These are phyloP conservation scores for Stramonita haemastoma DNA, from an alignment of 2,888 invertebrate species.

Conservation along the genomic window DNA sequence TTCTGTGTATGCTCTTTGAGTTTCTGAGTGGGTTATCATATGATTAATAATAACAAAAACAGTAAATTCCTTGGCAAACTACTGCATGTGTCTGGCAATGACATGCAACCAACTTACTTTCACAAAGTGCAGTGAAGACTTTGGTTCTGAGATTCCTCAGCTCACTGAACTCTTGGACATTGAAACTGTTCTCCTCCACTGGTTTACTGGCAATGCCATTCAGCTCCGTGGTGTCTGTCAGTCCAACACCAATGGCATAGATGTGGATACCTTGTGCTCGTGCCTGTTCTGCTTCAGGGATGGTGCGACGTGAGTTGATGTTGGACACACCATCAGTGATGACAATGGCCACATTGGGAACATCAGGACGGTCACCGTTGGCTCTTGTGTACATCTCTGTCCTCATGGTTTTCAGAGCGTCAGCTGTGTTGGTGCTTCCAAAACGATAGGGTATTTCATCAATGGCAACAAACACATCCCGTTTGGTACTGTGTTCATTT, in stretches of 20 bases:
- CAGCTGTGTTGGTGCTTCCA: slow-evolving; percentile 67
- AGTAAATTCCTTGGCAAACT: too few species aligned
- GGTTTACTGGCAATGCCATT: slow-evolving; percentile 58
- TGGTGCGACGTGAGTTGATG: slow-evolving; percentile 61
- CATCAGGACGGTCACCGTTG: slow-evolving; percentile 62
- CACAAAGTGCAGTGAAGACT: too few species aligned
- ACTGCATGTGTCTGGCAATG: too few species aligned
- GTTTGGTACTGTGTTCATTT: slow-evolving; percentile 49
- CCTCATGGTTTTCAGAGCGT: slow-evolving; percentile 60
- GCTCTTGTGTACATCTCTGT: slow-evolving; percentile 55
- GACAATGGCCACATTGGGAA: slow-evolving; percentile 60
- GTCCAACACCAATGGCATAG: slow-evolving; percentile 60
- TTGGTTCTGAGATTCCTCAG: too few species aligned
- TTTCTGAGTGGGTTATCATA: too few species aligned
- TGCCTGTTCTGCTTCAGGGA: slow-evolving; percentile 59
- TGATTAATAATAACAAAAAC: too few species aligned
- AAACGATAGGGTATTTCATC: slow-evolving; percentile 54
- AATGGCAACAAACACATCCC: slow-evolving; percentile 54
- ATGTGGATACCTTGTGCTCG: slow-evolving; percentile 53
- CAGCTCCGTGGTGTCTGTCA: slow-evolving; percentile 56
- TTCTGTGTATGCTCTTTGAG: too few species aligned
- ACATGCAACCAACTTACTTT: too few species aligned
- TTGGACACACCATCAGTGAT: slow-evolving; percentile 70
- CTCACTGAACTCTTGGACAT: slow-evolving; percentile 53
- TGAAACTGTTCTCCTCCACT: slow-evolving; percentile 52